Conservation (phyloP, 1,140 invertebrate species). For the Brachionus manjavacas region DNA sequence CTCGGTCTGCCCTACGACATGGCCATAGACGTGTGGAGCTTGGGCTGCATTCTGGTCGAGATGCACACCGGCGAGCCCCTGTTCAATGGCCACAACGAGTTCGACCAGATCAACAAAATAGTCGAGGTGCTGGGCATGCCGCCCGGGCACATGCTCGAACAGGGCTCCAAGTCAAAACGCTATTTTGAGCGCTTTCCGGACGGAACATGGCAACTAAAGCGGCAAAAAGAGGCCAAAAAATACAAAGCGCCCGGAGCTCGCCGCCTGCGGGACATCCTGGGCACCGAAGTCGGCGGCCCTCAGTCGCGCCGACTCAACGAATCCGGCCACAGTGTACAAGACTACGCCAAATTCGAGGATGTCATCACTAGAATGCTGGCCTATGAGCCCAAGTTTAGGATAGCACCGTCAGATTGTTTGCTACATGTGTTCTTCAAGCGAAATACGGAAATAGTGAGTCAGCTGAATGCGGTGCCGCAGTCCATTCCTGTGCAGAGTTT, state of each 20-base stretch:
- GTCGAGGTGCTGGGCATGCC: slow-evolving; percentile 88
- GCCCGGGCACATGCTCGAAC: slow-evolving; percentile 85
- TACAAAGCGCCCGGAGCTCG: slow-evolving; percentile 54
- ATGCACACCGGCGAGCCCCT: slow-evolving; percentile 99
- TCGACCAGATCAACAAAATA: slow-evolving; percentile 99
- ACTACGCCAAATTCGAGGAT: slow-evolving; percentile 99
- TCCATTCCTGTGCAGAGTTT: neutral
- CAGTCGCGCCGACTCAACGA: slow-evolving; percentile 79
- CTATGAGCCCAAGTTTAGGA: slow-evolving; percentile 91
- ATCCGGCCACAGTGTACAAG: slow-evolving; percentile 86
- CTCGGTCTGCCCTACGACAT: slow-evolving; percentile 60
- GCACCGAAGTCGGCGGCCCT: slow-evolving; percentile 86
- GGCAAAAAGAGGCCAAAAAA: slow-evolving; percentile 22
- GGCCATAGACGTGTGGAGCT: slow-evolving; percentile 63
- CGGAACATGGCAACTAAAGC: slow-evolving; percentile 62
- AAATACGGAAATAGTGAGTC: neutral
- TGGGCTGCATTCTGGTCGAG: slow-evolving; percentile 91
- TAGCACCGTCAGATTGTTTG: slow-evolving; percentile 93
- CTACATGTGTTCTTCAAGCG: slow-evolving; percentile 84
- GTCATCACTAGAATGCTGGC: slow-evolving; percentile 93
- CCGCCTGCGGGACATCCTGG: slow-evolving; percentile 56
- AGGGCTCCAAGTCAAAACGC: slow-evolving; percentile 89
- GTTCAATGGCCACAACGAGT: slow-evolving; percentile 94
- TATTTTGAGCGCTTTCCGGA: slow-evolving; percentile 93
- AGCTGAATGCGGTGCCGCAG: neutral